These are phyloP conservation scores for Ametastegia equiseti DNA, from an alignment of 2,888 invertebrate species.

Conservation along the genomic window DNA sequence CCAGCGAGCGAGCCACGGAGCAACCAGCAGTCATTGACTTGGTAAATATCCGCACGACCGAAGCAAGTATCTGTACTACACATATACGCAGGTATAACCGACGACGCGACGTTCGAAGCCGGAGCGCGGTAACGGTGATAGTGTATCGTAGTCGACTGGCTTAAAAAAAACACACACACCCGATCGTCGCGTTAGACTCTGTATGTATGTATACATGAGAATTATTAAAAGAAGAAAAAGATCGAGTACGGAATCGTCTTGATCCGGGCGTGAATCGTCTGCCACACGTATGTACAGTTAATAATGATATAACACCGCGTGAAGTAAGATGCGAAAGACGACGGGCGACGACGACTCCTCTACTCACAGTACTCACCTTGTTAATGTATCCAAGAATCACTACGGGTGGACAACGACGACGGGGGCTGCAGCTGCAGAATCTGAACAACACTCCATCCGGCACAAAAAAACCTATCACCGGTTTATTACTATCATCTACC, in stretches of 20 bases:
- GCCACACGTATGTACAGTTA: no score
- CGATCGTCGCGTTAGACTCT: no score
- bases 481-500: no score
- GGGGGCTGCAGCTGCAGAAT: no score
- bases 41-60: slow-evolving; percentile 63
- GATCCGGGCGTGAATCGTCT: no score
- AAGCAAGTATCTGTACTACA: neutral
- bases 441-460: slow-evolving; percentile 34
- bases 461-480: slow-evolving; percentile 6
- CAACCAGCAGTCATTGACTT: slow-evolving; percentile 63
- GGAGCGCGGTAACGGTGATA: slow-evolving; percentile 15
- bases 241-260: no score
- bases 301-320: neutral
- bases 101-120: neutral
- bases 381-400: slow-evolving; percentile 21
- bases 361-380: slow-evolving; percentile 26
- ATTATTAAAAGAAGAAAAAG: no score
- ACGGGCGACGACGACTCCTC: neutral
- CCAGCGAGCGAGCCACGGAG: slow-evolving; percentile 39
- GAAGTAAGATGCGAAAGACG: neutral
- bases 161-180: no score
- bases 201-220: no score
- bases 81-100: neutral
- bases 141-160: no score
- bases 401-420: slow-evolving; percentile 10